Evolutionary conservation across 64 coral and sea anemone species (phyloP).

Genomic region (Platygyra sinensis): DNA sequence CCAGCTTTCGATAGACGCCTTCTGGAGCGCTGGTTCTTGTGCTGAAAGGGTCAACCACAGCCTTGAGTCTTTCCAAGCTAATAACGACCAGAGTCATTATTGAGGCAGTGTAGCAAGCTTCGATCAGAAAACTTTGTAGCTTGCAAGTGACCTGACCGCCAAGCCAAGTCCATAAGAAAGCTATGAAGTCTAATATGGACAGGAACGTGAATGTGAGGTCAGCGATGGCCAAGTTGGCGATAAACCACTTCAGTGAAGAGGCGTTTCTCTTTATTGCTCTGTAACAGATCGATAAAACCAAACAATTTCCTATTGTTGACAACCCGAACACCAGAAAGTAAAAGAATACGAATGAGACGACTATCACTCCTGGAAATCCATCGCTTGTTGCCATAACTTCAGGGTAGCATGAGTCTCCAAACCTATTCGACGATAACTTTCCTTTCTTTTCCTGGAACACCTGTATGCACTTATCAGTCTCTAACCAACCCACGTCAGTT

Average conservation of each 20-base stretch:
- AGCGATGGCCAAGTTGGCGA: conserved; percentile 50
- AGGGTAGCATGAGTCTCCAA: too few species aligned
- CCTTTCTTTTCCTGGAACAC: too few species aligned
- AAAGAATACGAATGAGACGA: background rate
- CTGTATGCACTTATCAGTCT: too few species aligned
- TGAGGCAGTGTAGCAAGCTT: conserved; percentile 47
- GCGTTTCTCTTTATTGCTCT: conserved; percentile 4
- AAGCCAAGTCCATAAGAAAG: conserved; percentile 42
- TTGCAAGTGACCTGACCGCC: conserved; percentile 53
- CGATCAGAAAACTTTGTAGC: conserved; percentile 37
- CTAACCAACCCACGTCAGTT: too few species aligned
- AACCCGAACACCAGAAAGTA: background rate
- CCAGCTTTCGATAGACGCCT: background rate
- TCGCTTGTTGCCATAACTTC: background rate
- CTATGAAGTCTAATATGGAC: conserved; percentile 19
- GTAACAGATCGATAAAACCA: conserved; percentile 14
- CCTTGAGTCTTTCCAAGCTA: conserved; percentile 26
- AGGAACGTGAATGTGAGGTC: conserved; percentile 45
- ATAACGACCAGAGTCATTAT: conserved; percentile 48
- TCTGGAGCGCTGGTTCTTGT: background rate
- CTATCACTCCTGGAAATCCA: background rate
- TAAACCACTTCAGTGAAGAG: conserved; percentile 40
- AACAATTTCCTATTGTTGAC: conserved; percentile 37
- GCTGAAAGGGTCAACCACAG: conserved; percentile 9
- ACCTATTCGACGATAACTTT: too few species aligned